Evolutionary conservation across 64 coral and sea anemone genomes (phyloP).

Genomic region (Trachythela sp.): DNA sequence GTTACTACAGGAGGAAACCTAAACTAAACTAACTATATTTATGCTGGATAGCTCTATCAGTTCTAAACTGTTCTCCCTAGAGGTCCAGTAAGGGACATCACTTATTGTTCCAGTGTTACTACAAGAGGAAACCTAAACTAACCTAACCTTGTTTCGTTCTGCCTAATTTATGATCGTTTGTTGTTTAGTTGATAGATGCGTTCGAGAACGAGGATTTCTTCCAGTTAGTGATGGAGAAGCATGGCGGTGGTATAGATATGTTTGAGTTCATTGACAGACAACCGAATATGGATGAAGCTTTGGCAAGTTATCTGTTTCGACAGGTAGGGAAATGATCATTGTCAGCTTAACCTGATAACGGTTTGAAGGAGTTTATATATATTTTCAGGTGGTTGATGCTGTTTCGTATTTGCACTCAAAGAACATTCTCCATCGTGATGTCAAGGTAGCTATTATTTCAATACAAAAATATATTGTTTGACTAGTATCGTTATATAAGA

Average conservation of each 20-base stretch:
- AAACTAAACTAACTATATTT: too few species aligned
- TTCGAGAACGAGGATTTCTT: conserved; percentile 99
- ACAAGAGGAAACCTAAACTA: too few species aligned
- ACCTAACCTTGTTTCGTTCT: neutral
- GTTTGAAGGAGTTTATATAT: too few species aligned
- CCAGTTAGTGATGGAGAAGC: conserved; percentile 98
- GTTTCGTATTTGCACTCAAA: conserved; percentile 76
- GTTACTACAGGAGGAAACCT: too few species aligned
- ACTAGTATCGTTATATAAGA: too few species aligned
- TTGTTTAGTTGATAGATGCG: conserved; percentile 76
- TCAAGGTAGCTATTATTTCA: conserved; percentile 64
- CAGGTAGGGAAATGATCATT: conserved; percentile 48
- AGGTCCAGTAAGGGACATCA: too few species aligned
- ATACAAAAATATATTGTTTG: too few species aligned
- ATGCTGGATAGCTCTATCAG: too few species aligned
- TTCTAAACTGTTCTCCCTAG: too few species aligned
- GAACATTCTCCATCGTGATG: conserved; percentile 82
- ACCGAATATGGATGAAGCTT: conserved; percentile 75
- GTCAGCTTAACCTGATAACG: neutral
- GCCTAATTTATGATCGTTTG: neutral
- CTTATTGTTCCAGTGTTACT: too few species aligned
- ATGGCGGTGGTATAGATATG: conserved; percentile 93
- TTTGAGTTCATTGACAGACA: conserved; percentile 99
- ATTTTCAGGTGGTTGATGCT: conserved; percentile 70
- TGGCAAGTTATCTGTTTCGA: conserved; percentile 79